phyloP scores from a whole-genome alignment of 2,797 vertebrate genomes.

The Peromyscus aztecus region DNA sequence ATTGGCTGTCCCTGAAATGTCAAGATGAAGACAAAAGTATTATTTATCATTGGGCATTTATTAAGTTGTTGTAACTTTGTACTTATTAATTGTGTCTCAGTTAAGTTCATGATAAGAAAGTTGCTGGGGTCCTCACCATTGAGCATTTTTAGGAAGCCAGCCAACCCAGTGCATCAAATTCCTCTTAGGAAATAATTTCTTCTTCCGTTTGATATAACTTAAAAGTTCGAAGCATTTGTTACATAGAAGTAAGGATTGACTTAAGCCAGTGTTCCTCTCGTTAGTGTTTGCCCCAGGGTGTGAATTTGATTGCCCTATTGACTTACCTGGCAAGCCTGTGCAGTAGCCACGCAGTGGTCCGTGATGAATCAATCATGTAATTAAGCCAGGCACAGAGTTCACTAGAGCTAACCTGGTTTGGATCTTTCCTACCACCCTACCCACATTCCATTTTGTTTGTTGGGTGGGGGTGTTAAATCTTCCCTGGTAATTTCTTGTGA shows the following conservation, averaged over 20 bases:
- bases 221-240: constrained; percentile 29
- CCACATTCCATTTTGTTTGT: not conserved
- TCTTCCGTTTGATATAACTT: constrained; percentile 43
- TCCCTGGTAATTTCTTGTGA: constrained; percentile 42
- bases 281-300: constrained; percentile 5
- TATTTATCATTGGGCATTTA: constrained; percentile 21
- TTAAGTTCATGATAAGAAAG: not conserved
- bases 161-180: not conserved
- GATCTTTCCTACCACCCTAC: not conserved
- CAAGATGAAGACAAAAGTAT: constrained; percentile 34
- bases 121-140: constrained; percentile 22
- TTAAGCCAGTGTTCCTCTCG: constrained; percentile 30
- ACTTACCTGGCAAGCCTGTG: not conserved
- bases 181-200: constrained; percentile 30
- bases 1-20: not conserved
- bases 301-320: constrained; percentile 42
- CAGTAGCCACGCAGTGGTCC: not conserved
- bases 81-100: constrained; percentile 35
- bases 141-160: constrained; percentile 1
- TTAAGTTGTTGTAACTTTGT: not conserved
- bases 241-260: not conserved
- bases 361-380: not conserved
- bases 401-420: not conserved
- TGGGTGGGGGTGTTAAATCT: not conserved
- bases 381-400: not conserved